Evolutionary conservation across 92 coral and sea anemone genomes (phyloP).

Genomic region (Siderastrea siderea): DNA sequence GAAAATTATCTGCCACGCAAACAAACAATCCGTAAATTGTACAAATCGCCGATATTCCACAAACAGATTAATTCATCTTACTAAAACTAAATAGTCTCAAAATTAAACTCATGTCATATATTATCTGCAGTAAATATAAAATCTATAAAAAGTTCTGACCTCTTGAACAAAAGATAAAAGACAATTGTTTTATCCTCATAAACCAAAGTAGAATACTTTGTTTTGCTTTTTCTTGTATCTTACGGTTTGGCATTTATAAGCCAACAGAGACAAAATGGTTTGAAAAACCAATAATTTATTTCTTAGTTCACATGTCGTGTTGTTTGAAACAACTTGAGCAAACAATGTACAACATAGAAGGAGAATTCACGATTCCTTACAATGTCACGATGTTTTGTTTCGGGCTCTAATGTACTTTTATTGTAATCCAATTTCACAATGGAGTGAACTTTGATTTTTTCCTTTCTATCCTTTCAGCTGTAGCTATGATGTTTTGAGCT

Average conservation of each 20-base stretch:
- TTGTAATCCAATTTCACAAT: not conserved
- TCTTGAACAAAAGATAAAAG: constrained; percentile 77
- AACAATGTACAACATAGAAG: constrained; percentile 1
- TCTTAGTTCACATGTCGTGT: constrained; percentile 12
- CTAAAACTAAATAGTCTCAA: constrained; percentile 63
- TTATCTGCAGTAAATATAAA: constrained; percentile 84
- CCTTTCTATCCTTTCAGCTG: not conserved
- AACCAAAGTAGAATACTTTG: constrained; percentile 40
- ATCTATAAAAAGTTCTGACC: constrained; percentile 80
- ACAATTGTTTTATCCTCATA: constrained; percentile 52
- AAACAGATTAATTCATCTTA: constrained; percentile 40
- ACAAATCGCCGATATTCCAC: constrained; percentile 51
- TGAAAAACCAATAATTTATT: constrained; percentile 27
- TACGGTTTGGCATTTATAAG: constrained; percentile 11
- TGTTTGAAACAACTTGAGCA: constrained; percentile 42
- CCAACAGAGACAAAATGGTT: constrained; percentile 32
- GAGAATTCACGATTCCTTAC: not conserved
- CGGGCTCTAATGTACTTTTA: not conserved
- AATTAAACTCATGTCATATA: constrained; percentile 83
- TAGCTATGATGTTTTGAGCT: not conserved
- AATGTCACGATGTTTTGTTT: not conserved
- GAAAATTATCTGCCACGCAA: constrained; percentile 42
- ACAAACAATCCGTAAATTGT: constrained; percentile 31
- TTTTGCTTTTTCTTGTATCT: not conserved
- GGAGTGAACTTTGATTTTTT: no score